Percentiles rank a stretch among this genome's conserved stretches.
Evolutionary conservation across 2,113 vertebrate genomes (phyloP).

Genomic region (Conger conger): DNA sequence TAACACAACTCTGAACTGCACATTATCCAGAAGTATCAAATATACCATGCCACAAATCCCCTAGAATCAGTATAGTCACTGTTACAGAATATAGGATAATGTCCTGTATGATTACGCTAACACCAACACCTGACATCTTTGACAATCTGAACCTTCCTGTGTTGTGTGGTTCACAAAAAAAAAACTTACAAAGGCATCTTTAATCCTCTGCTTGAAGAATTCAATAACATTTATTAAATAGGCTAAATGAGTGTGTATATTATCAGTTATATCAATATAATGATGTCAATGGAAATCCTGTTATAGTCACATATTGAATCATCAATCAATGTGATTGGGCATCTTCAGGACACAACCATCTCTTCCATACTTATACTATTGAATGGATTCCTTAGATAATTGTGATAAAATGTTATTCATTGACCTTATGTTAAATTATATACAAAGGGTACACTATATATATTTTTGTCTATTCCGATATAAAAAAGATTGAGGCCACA

Average conservation of each 20-base stretch:
- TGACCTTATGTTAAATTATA: not conserved
- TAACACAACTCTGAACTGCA: not conserved
- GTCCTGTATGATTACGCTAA: not conserved
- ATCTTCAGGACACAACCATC: not conserved
- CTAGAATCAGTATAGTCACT: not conserved
- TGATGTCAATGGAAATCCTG: not conserved
- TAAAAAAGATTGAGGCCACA: not conserved
- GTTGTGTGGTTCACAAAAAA: not conserved
- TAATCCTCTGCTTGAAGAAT: too few relatives aligned
- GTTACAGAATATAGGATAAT: not conserved
- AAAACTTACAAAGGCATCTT: too few relatives aligned
- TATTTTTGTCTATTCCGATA: not conserved
- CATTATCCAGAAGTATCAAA: not conserved
- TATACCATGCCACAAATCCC: not conserved
- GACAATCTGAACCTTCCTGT: not conserved
- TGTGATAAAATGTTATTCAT: not conserved
- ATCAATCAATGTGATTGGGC: not conserved
- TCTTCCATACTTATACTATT: not conserved
- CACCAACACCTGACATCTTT: not conserved
- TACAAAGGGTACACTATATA: not conserved
- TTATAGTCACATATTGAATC: not conserved
- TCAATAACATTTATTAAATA: not conserved
- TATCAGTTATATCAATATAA: not conserved
- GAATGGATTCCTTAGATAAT: not conserved
- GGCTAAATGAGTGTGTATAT: not conserved